Conservation (phyloP, 1,140 invertebrate genomes). For the Drosophila ironensis region DNA sequence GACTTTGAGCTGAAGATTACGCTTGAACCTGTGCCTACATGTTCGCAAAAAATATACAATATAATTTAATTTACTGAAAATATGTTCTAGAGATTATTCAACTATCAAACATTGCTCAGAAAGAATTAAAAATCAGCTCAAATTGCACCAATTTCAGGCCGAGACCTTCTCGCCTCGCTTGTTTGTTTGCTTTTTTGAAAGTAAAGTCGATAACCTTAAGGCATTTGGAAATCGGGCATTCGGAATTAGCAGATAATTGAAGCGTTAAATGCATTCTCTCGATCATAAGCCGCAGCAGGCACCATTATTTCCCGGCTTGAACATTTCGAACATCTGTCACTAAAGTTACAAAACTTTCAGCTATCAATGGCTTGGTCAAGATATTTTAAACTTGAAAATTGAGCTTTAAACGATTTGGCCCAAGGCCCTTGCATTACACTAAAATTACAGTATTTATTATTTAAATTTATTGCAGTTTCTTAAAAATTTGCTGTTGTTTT, state of each 20-base stretch:
- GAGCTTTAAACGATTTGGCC: no score
- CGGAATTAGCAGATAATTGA: slow-evolving; percentile 37
- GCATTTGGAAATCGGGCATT: slow-evolving; percentile 36
- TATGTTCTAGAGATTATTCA: no score
- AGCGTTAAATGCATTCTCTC: slow-evolving; percentile 35
- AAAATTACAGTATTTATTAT: no score
- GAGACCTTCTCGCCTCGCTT: slow-evolving; percentile 20
- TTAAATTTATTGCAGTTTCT: no score
- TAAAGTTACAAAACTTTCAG: no score
- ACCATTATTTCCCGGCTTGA: neutral
- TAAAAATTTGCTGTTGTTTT: no score
- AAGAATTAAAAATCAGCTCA: neutral
- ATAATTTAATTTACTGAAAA: neutral
- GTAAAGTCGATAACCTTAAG: slow-evolving; percentile 59
- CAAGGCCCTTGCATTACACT: no score
- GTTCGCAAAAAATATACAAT: neutral
- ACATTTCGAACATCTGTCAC: neutral
- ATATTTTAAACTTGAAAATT: no score
- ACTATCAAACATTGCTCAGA: neutral
- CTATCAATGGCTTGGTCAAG: no score
- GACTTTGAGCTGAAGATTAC: slow-evolving; percentile 41
- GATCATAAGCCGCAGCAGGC: slow-evolving; percentile 10
- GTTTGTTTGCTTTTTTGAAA: slow-evolving; percentile 41
- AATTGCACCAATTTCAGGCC: slow-evolving; percentile 15
- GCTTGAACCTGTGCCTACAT: neutral